phyloP scores from a whole-genome alignment of 2,888 invertebrate genomes.

The Nomada fabriciana region DNA sequence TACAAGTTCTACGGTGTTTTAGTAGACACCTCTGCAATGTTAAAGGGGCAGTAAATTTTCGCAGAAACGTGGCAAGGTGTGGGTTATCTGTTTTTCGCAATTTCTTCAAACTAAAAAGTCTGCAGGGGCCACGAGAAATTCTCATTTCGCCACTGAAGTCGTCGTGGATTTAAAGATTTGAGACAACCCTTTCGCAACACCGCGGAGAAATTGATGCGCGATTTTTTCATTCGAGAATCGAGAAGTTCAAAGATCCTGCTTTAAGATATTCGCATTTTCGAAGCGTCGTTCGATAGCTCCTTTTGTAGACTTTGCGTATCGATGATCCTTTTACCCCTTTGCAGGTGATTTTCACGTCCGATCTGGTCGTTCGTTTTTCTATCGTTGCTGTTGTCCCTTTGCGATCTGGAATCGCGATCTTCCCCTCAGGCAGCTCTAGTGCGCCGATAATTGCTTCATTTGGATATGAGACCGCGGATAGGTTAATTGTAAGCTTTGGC shows the following conservation, averaged over 20 bases:
- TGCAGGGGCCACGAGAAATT: too few species aligned
- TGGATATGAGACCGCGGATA: slow-evolving; percentile 12
- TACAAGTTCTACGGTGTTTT: background rate
- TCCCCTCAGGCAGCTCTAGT: background rate
- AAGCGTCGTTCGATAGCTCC: slow-evolving; percentile 29
- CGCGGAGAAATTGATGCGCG: too few species aligned
- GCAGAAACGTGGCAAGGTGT: too few species aligned
- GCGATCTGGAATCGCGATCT: slow-evolving; percentile 26
- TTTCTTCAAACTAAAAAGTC: too few species aligned
- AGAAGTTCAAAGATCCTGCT: slow-evolving; percentile 20
- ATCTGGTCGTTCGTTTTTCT: background rate
- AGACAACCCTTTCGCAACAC: too few species aligned
- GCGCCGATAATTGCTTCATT: slow-evolving; percentile 49
- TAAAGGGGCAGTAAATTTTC: too few species aligned
- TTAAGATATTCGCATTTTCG: slow-evolving; percentile 18
- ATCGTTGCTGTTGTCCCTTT: background rate
- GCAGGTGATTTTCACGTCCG: background rate
- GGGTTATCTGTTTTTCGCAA: too few species aligned
- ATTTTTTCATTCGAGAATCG: slow-evolving; percentile 8
- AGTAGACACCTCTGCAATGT: background rate
- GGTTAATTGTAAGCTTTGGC: slow-evolving; percentile 11
- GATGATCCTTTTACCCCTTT: background rate
- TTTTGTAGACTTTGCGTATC: background rate
- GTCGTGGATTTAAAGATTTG: too few species aligned
- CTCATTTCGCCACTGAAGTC: too few species aligned